Conservation (phyloP, 2,888 invertebrate species). For the Timema cristinae region DNA sequence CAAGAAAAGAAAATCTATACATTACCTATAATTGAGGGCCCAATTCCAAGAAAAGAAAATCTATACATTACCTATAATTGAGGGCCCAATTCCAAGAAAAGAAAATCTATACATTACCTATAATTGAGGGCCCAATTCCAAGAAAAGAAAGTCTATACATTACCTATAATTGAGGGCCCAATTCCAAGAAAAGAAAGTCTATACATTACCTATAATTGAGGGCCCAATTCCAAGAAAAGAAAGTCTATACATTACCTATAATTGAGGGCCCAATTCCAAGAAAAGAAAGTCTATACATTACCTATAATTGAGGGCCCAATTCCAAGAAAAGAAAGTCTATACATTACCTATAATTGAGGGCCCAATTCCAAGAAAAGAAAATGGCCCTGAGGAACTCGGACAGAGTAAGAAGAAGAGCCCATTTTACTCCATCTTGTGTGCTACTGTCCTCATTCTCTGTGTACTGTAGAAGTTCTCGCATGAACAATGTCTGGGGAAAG, state of each 20-base stretch:
- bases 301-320: too few relatives aligned
- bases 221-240: constrained; percentile 50
- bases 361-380: constrained; percentile 49
- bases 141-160: constrained; percentile 41
- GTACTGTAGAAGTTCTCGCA: constrained; percentile 47
- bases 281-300: too few relatives aligned
- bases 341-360: constrained; percentile 45
- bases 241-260: constrained; percentile 40
- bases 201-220: constrained; percentile 45
- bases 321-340: constrained; percentile 9
- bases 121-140: constrained; percentile 51
- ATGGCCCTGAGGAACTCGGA: constrained; percentile 48
- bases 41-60: constrained; percentile 49
- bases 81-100: constrained; percentile 50
- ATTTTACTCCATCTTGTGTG: constrained; percentile 45
- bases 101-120: constrained; percentile 40
- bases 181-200: constrained; percentile 44
- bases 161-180: constrained; percentile 50
- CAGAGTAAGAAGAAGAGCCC: constrained; percentile 46
- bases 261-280: constrained; percentile 50
- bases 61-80: constrained; percentile 43
- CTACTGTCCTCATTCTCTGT: constrained; percentile 43
- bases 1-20: constrained; percentile 44
- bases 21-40: constrained; percentile 47
- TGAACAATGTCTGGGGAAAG: constrained; percentile 45